A percentile compares a stretch with the other conserved stretches of the same genome.
Conservation (phyloP, 2,113 vertebrate genomes). For the Odocoileus hemionus region DNA sequence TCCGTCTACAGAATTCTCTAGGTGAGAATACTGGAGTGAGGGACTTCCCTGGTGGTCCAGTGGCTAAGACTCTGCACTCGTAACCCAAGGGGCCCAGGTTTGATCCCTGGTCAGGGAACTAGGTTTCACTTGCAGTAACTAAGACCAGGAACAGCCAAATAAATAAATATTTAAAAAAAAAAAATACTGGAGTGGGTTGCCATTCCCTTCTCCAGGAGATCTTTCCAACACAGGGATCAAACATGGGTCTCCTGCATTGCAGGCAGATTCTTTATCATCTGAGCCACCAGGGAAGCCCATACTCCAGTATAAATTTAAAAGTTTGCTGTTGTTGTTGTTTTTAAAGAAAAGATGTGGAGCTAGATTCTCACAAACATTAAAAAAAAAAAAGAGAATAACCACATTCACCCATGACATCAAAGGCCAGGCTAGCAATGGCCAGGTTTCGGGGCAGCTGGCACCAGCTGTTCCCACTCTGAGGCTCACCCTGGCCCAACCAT, state of each 20-base stretch:
- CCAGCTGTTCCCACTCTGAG: neutral
- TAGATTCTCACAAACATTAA: neutral
- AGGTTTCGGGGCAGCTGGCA: neutral
- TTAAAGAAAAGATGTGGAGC: neutral
- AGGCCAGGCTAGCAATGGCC: neutral
- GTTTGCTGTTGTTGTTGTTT: neutral
- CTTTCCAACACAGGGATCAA: neutral
- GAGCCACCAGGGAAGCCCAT: neutral
- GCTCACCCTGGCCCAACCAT: neutral
- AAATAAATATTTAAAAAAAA: neutral
- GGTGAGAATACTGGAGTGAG: neutral
- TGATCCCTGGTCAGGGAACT: neutral
- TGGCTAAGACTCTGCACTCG: neutral
- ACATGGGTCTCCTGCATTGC: neutral
- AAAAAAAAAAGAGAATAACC: neutral
- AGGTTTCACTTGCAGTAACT: neutral
- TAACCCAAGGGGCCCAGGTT: neutral
- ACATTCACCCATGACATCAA: neutral
- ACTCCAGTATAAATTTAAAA: neutral
- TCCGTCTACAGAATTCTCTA: neutral
- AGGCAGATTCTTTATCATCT: neutral
- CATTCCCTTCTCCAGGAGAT: neutral
- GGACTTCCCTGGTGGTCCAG: neutral
- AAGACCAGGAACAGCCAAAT: neutral
- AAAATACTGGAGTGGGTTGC: neutral